Conservation (phyloP, 2,113 vertebrate genomes). For the Sciurus niger region DNA sequence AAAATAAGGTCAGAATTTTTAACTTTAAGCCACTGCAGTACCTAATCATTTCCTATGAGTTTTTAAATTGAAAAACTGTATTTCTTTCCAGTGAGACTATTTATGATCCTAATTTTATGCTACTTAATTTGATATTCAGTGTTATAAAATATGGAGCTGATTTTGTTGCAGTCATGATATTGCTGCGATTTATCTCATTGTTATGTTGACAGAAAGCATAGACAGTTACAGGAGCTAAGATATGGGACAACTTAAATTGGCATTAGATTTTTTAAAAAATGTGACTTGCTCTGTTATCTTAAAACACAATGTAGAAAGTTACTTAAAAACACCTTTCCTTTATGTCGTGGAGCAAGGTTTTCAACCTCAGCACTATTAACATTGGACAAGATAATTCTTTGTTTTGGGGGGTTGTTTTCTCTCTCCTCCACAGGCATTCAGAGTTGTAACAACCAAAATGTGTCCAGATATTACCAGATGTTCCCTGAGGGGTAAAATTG, state of each 20-base stretch:
- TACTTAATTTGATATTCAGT: background rate
- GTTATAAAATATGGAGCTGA: background rate
- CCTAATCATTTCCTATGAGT: background rate
- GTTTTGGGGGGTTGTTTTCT: background rate
- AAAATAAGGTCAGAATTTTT: background rate
- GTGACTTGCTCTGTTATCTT: slow-evolving; percentile 1
- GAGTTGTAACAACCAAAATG: background rate
- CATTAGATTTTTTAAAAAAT: background rate
- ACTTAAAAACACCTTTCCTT: background rate
- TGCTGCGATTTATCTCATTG: background rate
- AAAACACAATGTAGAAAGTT: background rate
- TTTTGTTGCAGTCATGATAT: background rate
- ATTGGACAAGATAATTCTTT: background rate
- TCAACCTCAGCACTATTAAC: background rate
- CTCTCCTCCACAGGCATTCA: fast-evolving
- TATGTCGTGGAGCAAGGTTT: background rate
- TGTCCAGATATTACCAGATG: background rate
- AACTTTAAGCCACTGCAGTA: background rate
- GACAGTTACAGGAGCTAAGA: background rate
- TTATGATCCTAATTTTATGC: slow-evolving; percentile 13
- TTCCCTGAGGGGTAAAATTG: background rate
- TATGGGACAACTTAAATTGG: background rate
- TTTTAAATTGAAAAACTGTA: slow-evolving; percentile 31
- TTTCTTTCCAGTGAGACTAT: slow-evolving; percentile 33
- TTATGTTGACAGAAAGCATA: slow-evolving; percentile 13